Evolutionary conservation across 2,113 vertebrate species (phyloP).

Genomic region (Prunella himalayana): DNA sequence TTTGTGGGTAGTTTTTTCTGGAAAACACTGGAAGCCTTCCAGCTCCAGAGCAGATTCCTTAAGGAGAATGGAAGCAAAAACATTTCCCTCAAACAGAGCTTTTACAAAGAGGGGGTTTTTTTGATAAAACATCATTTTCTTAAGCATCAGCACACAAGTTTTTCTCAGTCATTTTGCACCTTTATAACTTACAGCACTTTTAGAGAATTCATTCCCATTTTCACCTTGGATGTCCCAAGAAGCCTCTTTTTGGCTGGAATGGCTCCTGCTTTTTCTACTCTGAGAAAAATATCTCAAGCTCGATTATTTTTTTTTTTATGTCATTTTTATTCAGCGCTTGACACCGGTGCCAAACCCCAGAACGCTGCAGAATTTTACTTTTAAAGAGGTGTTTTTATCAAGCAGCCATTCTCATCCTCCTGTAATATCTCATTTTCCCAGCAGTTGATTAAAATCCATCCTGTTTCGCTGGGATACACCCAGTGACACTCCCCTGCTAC

Average conservation of each 20-base stretch:
- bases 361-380: constrained; percentile 5
- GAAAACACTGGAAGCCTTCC: not conserved
- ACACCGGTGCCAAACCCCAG: not conserved
- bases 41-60: not conserved
- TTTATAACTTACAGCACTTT: not conserved
- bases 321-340: constrained; percentile 36
- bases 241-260: not conserved
- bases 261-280: not conserved
- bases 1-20: not conserved
- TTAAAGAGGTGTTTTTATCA: constrained; percentile 27
- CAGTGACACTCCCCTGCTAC: constrained; percentile 30
- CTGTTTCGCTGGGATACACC: constrained; percentile 25
- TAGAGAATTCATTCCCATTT: not conserved
- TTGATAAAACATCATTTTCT: not conserved
- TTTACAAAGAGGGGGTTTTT: not conserved
- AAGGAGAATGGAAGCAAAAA: not conserved
- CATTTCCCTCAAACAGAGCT: not conserved
- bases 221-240: not conserved
- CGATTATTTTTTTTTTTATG: not conserved
- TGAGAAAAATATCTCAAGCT: not conserved
- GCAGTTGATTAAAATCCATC: constrained; percentile 54
- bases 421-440: constrained; percentile 49
- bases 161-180: not conserved
- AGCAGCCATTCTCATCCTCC: not conserved
- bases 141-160: not conserved